A percentile compares a stretch with the other conserved stretches of the same genome.
phyloP scores from a whole-genome alignment of 2,113 vertebrate genomes.

The Campylorhamphus procurvoides region DNA sequence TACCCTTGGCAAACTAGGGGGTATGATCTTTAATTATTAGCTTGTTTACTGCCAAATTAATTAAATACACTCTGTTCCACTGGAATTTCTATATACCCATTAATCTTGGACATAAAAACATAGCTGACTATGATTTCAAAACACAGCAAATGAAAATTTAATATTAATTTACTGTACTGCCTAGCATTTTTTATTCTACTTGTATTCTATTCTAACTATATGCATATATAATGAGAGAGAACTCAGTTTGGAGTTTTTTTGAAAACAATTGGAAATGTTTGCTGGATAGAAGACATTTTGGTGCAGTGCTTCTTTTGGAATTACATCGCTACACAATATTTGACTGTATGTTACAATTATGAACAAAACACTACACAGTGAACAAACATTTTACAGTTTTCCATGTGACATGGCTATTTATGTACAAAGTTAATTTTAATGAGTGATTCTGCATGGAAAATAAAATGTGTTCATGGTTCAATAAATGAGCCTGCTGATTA shows the following conservation, averaged over 20 bases:
- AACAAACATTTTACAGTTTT: not conserved
- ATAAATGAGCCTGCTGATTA: conserved; percentile 22
- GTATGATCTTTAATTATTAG: not conserved
- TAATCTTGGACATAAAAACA: not conserved
- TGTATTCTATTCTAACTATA: not conserved
- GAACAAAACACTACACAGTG: not conserved
- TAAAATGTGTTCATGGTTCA: conserved; percentile 35
- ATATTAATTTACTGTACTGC: not conserved
- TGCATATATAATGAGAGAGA: not conserved
- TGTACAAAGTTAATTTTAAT: not conserved
- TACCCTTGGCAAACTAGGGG: not conserved
- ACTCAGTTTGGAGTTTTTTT: not conserved
- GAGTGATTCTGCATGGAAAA: conserved; percentile 29
- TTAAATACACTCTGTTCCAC: not conserved
- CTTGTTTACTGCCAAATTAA: not conserved
- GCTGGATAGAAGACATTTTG: not conserved
- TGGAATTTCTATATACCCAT: not conserved
- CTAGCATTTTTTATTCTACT: not conserved
- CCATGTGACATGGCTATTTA: not conserved
- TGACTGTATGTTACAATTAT: not conserved
- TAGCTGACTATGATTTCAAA: not conserved
- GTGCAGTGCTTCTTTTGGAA: not conserved
- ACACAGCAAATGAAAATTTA: not conserved
- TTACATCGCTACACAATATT: not conserved
- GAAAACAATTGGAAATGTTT: not conserved